These are phyloP conservation scores for Nycticebus coucang DNA, from an alignment of 2,113 vertebrate species.

Conservation along the genomic window DNA sequence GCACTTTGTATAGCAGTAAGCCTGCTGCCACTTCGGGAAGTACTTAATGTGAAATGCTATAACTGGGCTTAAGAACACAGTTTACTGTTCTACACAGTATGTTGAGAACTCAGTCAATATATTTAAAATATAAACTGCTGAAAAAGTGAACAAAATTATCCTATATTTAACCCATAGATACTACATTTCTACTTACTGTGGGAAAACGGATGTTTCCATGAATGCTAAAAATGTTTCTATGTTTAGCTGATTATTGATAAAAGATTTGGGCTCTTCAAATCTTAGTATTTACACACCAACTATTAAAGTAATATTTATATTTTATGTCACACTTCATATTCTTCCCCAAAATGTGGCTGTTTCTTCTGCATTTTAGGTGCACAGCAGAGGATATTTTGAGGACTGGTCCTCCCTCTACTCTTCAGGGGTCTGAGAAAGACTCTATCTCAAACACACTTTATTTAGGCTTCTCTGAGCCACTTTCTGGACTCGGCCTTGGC, in stretches of 20 bases:
- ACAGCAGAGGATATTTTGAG: not conserved
- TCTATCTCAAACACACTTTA: not conserved
- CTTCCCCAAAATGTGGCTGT: not conserved
- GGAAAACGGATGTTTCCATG: not conserved
- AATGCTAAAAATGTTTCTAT: not conserved
- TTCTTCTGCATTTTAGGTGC: not conserved
- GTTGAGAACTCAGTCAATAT: constrained; percentile 1
- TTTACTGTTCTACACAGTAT: not conserved
- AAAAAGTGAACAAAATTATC: constrained; percentile 22
- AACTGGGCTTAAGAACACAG: not conserved
- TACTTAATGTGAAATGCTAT: not conserved
- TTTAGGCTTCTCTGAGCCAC: not conserved
- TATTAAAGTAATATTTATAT: not conserved
- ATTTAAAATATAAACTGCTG: constrained; percentile 1
- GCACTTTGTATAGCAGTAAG: not conserved
- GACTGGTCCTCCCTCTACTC: not conserved
- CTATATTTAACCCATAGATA: not conserved
- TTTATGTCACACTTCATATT: not conserved
- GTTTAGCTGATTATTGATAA: not conserved
- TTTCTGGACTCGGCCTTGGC: not conserved
- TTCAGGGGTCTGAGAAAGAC: not conserved
- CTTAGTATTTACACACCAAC: not conserved
- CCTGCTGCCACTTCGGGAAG: not conserved
- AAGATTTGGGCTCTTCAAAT: not conserved
- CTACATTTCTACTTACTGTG: not conserved